Evolutionary conservation across 2,888 invertebrate species (phyloP).

Genomic region (Acleris emargana): DNA sequence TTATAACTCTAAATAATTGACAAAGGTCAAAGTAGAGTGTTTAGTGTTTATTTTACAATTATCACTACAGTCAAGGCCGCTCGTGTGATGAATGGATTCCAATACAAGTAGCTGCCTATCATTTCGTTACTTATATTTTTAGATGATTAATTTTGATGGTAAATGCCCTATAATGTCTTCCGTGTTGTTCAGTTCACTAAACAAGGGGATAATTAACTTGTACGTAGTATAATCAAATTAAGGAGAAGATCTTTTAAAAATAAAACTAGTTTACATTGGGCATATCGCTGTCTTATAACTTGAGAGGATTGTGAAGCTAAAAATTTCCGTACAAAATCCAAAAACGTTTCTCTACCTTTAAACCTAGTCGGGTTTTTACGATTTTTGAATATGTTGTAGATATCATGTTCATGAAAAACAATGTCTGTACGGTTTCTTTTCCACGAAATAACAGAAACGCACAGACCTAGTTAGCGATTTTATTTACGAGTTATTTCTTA

Average conservation of each 20-base stretch:
- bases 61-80: conserved; percentile 62
- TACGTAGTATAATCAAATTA: not conserved
- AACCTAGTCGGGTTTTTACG: too few relatives aligned
- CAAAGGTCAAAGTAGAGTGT: conserved; percentile 67
- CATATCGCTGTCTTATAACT: too few relatives aligned
- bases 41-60: conserved; percentile 71
- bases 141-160: conserved; percentile 29
- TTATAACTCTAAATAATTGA: conserved; percentile 60
- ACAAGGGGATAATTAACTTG: conserved; percentile 5
- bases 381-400: too few relatives aligned
- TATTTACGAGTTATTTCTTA: too few relatives aligned
- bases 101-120: conserved; percentile 35
- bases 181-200: conserved; percentile 21
- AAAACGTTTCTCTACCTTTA: too few relatives aligned
- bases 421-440: too few relatives aligned
- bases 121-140: conserved; percentile 36
- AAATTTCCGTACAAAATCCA: too few relatives aligned
- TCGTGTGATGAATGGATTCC: conserved; percentile 45
- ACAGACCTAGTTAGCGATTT: too few relatives aligned
- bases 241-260: not conserved
- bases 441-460: too few relatives aligned
- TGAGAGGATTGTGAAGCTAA: too few relatives aligned
- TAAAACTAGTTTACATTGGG: too few relatives aligned
- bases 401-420: too few relatives aligned
- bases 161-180: conserved; percentile 26